Base-by-base conservation (phyloP, 2,888 invertebrate species). In the Hirtodrosophila confusa region DNA sequence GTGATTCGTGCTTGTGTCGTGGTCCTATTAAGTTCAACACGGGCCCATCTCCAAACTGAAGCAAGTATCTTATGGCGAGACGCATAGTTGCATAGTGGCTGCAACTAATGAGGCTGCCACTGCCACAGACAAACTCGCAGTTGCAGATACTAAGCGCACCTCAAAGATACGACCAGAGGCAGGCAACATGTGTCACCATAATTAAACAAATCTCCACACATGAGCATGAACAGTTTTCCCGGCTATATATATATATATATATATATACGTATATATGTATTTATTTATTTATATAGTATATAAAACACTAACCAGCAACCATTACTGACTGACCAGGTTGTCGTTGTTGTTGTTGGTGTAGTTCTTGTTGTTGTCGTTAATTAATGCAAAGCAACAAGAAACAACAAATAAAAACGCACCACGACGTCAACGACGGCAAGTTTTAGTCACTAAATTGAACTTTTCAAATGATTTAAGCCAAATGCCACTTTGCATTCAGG, bases 381-480 rank as follows among this genome's bases (percentile, higher is more conserved):
- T 86, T 80, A 86, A 86, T 80, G 83, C 83, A 69, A 64, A 69
- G 55, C 64, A 58, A 49, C 78, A 69, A 62, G 56, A 51, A 49
- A 53, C 60, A 60, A 43, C 35, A 51, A n/a, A 60, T 49, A 61
- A 47, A 80, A 67, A 82, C 75, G 78, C 82, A 80, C 82, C 65
- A 72, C 69, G 45, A 75, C 51, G 35, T 36, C 57, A 41, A 33
- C 53, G 57, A 10, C 57, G 63, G 62, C 58, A 71, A 71, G 76
- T 77, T 79, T 75, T 68, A 79, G 76, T 72, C 69, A 79, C 80
- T 77, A 77, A 79, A 77, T 79, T 77, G 79, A 77, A 77, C 76
- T 79, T 79, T 77, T 77, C 76, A 79, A 77, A 77, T 77, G 80
- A 77, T 77, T 77, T 79, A 75, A 79, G 69, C 77, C 80, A 72